Conservation (phyloP, 1,140 invertebrate species). For the Aporrectodea caliginosa region DNA sequence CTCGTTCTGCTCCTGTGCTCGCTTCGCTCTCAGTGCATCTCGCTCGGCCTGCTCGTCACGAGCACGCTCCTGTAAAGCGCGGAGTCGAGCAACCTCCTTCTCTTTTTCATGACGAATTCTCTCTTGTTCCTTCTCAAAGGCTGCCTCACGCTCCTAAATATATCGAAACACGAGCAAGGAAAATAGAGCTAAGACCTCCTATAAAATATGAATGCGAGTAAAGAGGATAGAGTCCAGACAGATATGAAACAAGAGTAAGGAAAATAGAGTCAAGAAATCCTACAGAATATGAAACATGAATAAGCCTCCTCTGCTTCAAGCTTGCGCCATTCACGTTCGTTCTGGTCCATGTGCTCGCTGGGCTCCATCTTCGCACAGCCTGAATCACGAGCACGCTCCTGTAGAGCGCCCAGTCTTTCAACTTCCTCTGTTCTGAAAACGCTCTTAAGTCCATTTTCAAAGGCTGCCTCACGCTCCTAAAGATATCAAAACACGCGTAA, state of each 20-base stretch:
- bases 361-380: too few relatives aligned
- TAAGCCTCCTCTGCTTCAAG: constrained; percentile 54
- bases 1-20: constrained; percentile 55
- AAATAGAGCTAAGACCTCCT: too few relatives aligned
- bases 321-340: constrained; percentile 54
- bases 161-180: too few relatives aligned
- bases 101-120: constrained; percentile 55
- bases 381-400: constrained; percentile 54
- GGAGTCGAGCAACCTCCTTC: constrained; percentile 51
- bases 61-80: constrained; percentile 53
- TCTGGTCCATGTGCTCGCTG: constrained; percentile 52
- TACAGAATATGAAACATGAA: too few relatives aligned
- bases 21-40: constrained; percentile 53
- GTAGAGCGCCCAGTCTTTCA: constrained; percentile 49
- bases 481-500: too few relatives aligned
- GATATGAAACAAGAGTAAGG: too few relatives aligned
- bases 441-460: constrained; percentile 53
- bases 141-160: constrained; percentile 53
- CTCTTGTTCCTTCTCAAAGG: constrained; percentile 53
- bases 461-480: constrained; percentile 54
- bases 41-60: constrained; percentile 54
- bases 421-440: constrained; percentile 55
- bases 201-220: too few relatives aligned
- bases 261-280: too few relatives aligned
- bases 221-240: too few relatives aligned